Evolutionary conservation across 2,797 vertebrate genomes (phyloP), one percentile per base, ranked within the genome.

Genomic region (Miichthys miiuy): DNA sequence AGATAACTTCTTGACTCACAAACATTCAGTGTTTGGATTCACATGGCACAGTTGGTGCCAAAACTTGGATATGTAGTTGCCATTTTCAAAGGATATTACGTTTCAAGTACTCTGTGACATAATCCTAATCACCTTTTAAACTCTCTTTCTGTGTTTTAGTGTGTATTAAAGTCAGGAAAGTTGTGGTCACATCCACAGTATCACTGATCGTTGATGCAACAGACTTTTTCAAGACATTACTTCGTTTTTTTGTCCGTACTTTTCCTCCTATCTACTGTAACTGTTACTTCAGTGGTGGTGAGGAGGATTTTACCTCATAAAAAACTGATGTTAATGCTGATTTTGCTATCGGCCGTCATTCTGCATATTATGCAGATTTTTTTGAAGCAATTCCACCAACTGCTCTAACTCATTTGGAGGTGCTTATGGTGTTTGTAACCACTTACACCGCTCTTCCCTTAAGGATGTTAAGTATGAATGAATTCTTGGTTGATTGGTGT

Each of bases 401-500:
- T 27, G 42, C 41, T 13, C 2, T 12, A 21, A 57, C 38, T 57
- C 38, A 60, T 58, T 47, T 73, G 44, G 23, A 48, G n/a, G 62
- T 27, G 11, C 56, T 67, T 12, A 10, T 68, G 38, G 21, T 18
- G 1, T 62, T 54, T 62, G 38, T 51, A 72, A 6, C 48, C 48
- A 61, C 50, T 54, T 34, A 14, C 16, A 18, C 25, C 3, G 23
- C 67, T 78, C 58, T 46, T 34, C 4, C 47, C 14, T 72, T 18
- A 46, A 50, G 38, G 48, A 77, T 75, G 42, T 60, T 47, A 65
- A 44, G 54, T 30, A 56, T 72, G 44, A 80, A 68, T 68, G 27
- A 54, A 63, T 63, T 13, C 34, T 46, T 55, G 23, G 41, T 50
- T 71, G 14, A 64, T 54, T 62, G 61, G 25, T 25, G 38, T 56